Evolutionary conservation across 2,797 vertebrate species (phyloP), one percentile per base, ranked within the genome.

Genomic region (Parauchenoglanis punctatus): DNA sequence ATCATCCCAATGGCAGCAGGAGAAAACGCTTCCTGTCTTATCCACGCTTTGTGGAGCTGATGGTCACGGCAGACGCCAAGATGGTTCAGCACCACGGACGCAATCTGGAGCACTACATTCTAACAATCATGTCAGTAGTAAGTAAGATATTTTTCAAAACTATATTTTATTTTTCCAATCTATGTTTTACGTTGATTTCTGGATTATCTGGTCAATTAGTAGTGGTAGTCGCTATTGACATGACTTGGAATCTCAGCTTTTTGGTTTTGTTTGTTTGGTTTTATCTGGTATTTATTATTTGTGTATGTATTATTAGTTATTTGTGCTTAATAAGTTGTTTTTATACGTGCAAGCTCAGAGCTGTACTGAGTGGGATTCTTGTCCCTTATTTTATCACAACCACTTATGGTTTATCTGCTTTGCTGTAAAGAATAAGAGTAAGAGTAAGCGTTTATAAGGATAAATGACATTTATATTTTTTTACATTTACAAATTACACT

Each of bases 61-160:
- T 99, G 98, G 97, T 99, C 91, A 98, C 98, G 6, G 97, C 97
- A 0, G 98, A 99, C 2, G 93, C 93, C 88, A 99, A 98, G 94
- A 99, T 99, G 98, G 96, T 95, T 84, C 96, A 59, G 44, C 96
- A 99, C 91, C 98, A 99, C 0, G 97, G 97, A 76, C 95, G 91
- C 90, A 98, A 99, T 89, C 93, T 99, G 58, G 97, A 99, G 90
- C 98, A 99, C 95, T 99, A 99, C 86, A 92, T 99, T 92, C 94
- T 99, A 90, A 99, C 98, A 87, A 94, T 99, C 91, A 99, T 99
- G 97, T 99, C 98, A 95, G 98, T 99, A 96, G 98, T 99, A 97
- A 99, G 98, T 99, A 96, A 96, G 92, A 92, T 91, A 92, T 93
- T 91, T n/a, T 63, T 84, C 28, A 20, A 81, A 87, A 83, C 46